A percentile compares a stretch with the other conserved stretches of the same genome.
Evolutionary conservation across 2,113 vertebrate species (phyloP).

Genomic region (Procavia capensis): DNA sequence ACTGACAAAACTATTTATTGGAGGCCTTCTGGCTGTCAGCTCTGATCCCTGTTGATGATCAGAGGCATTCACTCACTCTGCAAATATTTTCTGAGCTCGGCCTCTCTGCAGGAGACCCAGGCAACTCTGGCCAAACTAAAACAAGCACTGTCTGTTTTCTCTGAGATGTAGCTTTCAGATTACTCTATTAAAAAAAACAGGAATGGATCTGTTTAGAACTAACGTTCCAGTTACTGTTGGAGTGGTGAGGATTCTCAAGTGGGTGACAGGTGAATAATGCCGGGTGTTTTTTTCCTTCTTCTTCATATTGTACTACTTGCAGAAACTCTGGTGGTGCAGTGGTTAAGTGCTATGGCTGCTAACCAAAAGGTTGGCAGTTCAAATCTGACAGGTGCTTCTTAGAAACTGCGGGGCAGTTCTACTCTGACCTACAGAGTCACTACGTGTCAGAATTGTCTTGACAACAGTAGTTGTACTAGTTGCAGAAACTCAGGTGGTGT

Average conservation of each 20-base stretch:
- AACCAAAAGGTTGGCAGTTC: too few relatives aligned
- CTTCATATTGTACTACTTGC: not conserved
- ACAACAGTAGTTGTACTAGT: too few relatives aligned
- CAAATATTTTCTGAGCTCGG: slow-evolving; percentile 77
- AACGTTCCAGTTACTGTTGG: slow-evolving; percentile 32
- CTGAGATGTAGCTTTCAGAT: slow-evolving; percentile 62
- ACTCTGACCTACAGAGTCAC: too few relatives aligned
- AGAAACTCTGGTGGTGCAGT: too few relatives aligned
- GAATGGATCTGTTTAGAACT: slow-evolving; percentile 59
- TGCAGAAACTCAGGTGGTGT: too few relatives aligned
- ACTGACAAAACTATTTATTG: slow-evolving; percentile 68
- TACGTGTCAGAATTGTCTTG: too few relatives aligned
- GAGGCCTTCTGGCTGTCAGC: slow-evolving; percentile 72
- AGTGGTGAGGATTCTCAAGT: slow-evolving; percentile 20
- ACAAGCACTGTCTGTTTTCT: slow-evolving; percentile 71
- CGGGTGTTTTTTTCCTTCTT: not conserved
- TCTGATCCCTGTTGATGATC: slow-evolving; percentile 62
- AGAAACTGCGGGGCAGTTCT: too few relatives aligned
- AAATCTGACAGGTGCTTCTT: too few relatives aligned
- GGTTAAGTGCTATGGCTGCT: too few relatives aligned
- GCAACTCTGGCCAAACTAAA: slow-evolving; percentile 8
- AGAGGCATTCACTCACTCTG: slow-evolving; percentile 75
- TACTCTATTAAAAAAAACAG: slow-evolving; percentile 43
- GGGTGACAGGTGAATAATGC: not conserved
- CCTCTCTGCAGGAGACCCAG: slow-evolving; percentile 61